Evolutionary conservation across 2,888 invertebrate genomes (phyloP), one percentile per base, ranked within the genome.

Genomic region (Meghimatium bilineatum): DNA sequence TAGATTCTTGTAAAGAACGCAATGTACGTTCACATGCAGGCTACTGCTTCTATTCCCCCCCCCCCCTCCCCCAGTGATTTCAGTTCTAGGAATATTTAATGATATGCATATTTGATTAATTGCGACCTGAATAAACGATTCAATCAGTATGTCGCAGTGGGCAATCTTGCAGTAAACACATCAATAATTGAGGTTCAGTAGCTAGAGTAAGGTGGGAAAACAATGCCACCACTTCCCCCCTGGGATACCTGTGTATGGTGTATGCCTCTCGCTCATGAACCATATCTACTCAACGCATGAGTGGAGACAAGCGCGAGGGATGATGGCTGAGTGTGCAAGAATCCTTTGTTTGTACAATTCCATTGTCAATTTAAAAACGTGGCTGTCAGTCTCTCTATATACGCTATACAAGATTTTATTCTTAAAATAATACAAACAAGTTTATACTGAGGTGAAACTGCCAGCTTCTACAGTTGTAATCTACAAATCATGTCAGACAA

Each of bases 201-300:
- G 49, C 49, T 12, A 56, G 2, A 29, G 44, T 44, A 8, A 23
- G 32, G 14, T 23, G 23, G 20, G 34, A 29, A 75, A 32, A 26
- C 52, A 49, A 79, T 29, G 49, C 49, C 49, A 36, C 17, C 56
- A 29, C 12, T 14, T 44, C 29, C 34, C 74, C 12, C 74, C 8
- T 52, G 75, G 75, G 75, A 56, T 23, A 56, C 12, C 5, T 1
- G 79, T 29, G 67, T 32, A 38, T 29, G 49, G 69, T 49, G 79
- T 49, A 34, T 69, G 79, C 32, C 69, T 38, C 32, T 56, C 56
- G 56, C 17, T 56, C 56, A n/a, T 76, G 66, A 79, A 38, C 79
- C 44, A 10, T 79, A 26, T 79, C 67, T 79, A 44, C 44, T 79
- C 17, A 79, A 67, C 44, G 79, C 69, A 14, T 79, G 79, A 79